Percentiles rank a stretch among this genome's conserved stretches.
Conservation (phyloP, 2,797 vertebrate genomes). For the Silurus lanzhouensis region DNA sequence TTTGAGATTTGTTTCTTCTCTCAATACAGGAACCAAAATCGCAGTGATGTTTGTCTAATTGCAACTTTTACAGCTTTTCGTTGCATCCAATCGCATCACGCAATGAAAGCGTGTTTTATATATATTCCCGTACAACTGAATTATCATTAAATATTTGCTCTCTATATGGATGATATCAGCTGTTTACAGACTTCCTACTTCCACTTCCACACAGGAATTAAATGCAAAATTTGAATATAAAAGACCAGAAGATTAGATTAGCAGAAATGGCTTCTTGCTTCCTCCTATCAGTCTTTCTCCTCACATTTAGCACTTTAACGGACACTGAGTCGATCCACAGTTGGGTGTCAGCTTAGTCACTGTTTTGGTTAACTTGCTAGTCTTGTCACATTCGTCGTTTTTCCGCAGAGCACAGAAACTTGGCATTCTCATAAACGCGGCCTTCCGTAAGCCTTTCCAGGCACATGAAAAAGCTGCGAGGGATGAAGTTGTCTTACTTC, state of each 20-base stretch:
- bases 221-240: constrained; percentile 8
- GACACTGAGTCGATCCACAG: neutral
- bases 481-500: constrained; percentile 44
- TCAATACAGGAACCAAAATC: too few relatives aligned
- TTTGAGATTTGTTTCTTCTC: neutral
- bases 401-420: neutral
- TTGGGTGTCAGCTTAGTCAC: neutral
- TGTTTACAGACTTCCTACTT: neutral
- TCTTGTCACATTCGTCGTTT: neutral
- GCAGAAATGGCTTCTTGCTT: neutral
- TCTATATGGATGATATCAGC: neutral
- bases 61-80: too few relatives aligned
- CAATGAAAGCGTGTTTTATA: neutral
- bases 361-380: constrained; percentile 23
- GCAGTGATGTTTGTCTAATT: too few relatives aligned
- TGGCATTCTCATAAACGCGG: neutral
- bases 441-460: constrained; percentile 30
- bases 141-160: neutral
- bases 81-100: too few relatives aligned
- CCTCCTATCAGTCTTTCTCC: too few relatives aligned
- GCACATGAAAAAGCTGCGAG: constrained; percentile 39
- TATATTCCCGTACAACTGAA: neutral
- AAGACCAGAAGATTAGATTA: neutral
- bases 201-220: neutral
- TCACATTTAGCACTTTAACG: neutral